phyloP scores from a whole-genome alignment of 1,140 invertebrate genomes.

The Drosophila lacertosa region DNA sequence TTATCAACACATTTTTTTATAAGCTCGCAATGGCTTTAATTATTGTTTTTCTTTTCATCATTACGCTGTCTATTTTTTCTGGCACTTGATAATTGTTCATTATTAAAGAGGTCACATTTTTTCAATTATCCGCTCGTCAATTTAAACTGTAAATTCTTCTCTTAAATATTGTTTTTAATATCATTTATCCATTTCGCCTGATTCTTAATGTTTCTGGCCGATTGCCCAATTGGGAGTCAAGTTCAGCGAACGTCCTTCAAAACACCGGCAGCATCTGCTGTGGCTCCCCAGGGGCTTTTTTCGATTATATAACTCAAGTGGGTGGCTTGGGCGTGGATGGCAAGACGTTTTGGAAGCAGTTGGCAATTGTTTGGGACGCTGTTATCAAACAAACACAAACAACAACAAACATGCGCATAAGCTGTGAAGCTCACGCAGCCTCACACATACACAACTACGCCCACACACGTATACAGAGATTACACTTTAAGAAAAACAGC shows the following conservation, averaged over 20 bases:
- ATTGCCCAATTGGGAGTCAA: slow-evolving; percentile 22
- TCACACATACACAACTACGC: background rate
- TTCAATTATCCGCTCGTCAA: slow-evolving; percentile 14
- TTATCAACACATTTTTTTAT: slow-evolving; percentile 1
- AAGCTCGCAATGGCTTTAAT: slow-evolving; percentile 19
- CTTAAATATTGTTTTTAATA: background rate
- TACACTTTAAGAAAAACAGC: background rate
- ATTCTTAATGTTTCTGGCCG: background rate
- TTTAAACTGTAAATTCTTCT: background rate
- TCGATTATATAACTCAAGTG: slow-evolving; percentile 50
- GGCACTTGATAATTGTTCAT: slow-evolving; percentile 6
- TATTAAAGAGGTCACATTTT: slow-evolving; percentile 26
- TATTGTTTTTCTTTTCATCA: slow-evolving; percentile 12
- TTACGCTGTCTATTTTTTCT: background rate
- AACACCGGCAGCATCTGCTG: slow-evolving; percentile 28
- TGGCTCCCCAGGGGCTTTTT: slow-evolving; percentile 4
- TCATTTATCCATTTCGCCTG: too few relatives aligned
- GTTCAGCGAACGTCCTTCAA: slow-evolving; percentile 71
- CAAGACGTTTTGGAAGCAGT: slow-evolving; percentile 13
- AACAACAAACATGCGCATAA: slow-evolving; percentile 63
- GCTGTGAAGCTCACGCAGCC: slow-evolving; percentile 16
- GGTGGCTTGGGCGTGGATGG: background rate
- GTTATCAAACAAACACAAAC: slow-evolving; percentile 45
- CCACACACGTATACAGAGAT: background rate
- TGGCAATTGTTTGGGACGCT: slow-evolving; percentile 2